Evolutionary conservation across 1,140 invertebrate genomes (phyloP), one percentile per base, ranked within the genome.

Genomic region (Melitaea cinxia): DNA sequence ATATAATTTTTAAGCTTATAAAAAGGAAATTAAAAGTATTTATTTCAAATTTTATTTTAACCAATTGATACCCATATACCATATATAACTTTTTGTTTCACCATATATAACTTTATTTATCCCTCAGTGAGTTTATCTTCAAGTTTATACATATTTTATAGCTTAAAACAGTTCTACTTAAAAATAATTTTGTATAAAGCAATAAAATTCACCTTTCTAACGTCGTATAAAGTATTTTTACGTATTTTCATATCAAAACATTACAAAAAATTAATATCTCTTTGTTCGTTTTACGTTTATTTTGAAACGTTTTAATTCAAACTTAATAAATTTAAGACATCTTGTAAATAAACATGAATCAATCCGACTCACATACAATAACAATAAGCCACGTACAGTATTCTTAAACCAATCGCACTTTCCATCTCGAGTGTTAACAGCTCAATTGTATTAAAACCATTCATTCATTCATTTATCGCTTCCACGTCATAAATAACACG

Each of bases 391-490:
- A 65, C 42, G 37, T 58, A 19, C 42, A 64, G 2, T 49, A 30
- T 60, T 24, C n/a, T 42, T 42, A 42, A 42, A 42, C 37, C 14
- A 53, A 67, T 67, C 57, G 37, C 23, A n/a, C 21, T 56, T 47
- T 61, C 56, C 52, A 61, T 67, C 65, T 49, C 30, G 60, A 72
- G 75, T 71, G 70, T 62, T 69, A 79, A 82, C 72, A 78, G 53
- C 72, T 80, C 77, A 80, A 79, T 82, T 64, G 66, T 67, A 75
- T 75, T 68, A 53, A 67, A 60, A 45, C 45, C 70, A 71, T 76
- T 78, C 74, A 79, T 58, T 73, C 72, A 56, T 76, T 78, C 74
- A 79, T 58, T 73, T 70, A 56, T 74, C 73, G 67, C 77, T 72
- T 73, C 71, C 65, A 79, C 67, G 55, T 73, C 70, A 53, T 68